These are phyloP conservation scores for Colletes gigas DNA, from an alignment of 1,140 invertebrate species.

Conservation along the genomic window DNA sequence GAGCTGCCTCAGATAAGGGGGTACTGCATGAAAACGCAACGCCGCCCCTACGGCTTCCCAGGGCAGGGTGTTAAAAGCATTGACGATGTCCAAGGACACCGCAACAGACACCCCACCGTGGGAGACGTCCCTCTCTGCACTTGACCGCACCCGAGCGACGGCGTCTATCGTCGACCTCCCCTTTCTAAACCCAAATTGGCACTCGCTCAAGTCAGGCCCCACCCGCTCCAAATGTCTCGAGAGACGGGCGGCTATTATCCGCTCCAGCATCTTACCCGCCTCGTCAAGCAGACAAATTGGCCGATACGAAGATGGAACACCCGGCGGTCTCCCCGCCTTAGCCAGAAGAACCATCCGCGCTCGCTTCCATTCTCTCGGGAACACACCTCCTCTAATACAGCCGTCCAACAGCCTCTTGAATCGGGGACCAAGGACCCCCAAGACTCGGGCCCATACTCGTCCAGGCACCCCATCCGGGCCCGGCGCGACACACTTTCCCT, in stretches of 20 bases:
- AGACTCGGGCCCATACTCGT: no score
- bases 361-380: neutral
- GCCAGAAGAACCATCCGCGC: neutral
- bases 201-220: neutral
- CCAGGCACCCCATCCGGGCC: no score
- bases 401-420: no score
- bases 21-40: neutral
- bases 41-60: neutral
- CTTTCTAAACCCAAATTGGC: neutral
- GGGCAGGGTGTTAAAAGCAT: slow-evolving; percentile 7
- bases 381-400: neutral
- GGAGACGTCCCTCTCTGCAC: neutral
- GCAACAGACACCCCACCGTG: neutral
- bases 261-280: neutral
- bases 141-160: neutral
- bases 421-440: no score
- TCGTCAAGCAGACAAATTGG: neutral
- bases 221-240: neutral
- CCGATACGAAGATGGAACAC: neutral
- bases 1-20: neutral
- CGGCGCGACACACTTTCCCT: no score
- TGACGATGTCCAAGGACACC: neutral
- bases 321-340: neutral
- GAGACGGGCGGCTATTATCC: neutral
- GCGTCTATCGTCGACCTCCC: neutral